These are phyloP conservation scores for Aleiodes alternator DNA, from an alignment of 2,888 invertebrate species.

Conservation along the genomic window DNA sequence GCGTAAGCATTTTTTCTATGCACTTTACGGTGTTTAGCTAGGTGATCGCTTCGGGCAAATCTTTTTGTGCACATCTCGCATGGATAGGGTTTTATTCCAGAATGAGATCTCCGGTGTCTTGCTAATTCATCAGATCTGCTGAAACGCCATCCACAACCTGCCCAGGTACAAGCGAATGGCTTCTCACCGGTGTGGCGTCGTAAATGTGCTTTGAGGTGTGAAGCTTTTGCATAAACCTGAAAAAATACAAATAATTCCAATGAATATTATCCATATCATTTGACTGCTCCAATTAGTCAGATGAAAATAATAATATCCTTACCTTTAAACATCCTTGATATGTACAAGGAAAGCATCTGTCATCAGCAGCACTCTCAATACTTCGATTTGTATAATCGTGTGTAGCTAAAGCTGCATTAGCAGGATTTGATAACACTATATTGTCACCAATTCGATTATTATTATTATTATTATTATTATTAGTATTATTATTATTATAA, in stretches of 20 bases:
- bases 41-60: slow-evolving; percentile 95
- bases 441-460: slow-evolving; percentile 54
- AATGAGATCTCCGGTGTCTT: slow-evolving; percentile 94
- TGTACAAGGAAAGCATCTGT: slow-evolving; percentile 73
- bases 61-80: slow-evolving; percentile 92
- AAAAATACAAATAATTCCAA: slow-evolving; percentile 64
- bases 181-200: slow-evolving; percentile 90
- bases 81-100: slow-evolving; percentile 94
- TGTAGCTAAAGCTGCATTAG: slow-evolving; percentile 72
- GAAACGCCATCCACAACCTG: slow-evolving; percentile 93
- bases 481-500: slow-evolving; percentile 68
- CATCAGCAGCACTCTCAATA: slow-evolving; percentile 67
- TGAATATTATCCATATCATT: neutral
- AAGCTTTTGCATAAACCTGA: slow-evolving; percentile 92
- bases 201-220: slow-evolving; percentile 92
- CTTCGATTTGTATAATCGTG: slow-evolving; percentile 74
- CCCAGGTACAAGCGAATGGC: slow-evolving; percentile 85
- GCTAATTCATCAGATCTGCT: slow-evolving; percentile 96
- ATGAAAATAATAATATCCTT: slow-evolving; percentile 17
- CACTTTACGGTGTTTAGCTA: slow-evolving; percentile 93
- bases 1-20: slow-evolving; percentile 80
- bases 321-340: slow-evolving; percentile 74
- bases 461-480: slow-evolving; percentile 68
- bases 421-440: slow-evolving; percentile 58
- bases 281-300: neutral